Conservation (phyloP, 1,140 invertebrate species). For the Eueides isabella region DNA sequence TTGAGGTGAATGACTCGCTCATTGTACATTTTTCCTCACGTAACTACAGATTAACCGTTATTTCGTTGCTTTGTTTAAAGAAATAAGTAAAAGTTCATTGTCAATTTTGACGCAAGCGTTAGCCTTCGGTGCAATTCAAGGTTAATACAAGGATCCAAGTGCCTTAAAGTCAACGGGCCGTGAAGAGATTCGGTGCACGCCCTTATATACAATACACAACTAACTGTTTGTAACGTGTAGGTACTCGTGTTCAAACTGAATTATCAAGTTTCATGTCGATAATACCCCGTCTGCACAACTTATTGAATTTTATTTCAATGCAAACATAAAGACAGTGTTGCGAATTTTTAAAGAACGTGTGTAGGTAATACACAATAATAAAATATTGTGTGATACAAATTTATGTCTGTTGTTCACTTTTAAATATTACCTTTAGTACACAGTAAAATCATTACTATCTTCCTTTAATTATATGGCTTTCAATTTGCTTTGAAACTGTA, state of each 20-base stretch:
- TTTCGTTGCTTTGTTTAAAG: not conserved
- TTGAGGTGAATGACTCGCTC: not conserved
- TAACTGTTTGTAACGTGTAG: slow-evolving; percentile 6
- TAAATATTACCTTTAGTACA: too few relatives aligned
- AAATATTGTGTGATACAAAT: too few relatives aligned
- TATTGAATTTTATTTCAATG: not conserved
- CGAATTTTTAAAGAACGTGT: too few relatives aligned
- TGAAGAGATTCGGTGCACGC: slow-evolving; percentile 22
- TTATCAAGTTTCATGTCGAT: not conserved
- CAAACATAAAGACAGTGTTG: too few relatives aligned
- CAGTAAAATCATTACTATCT: too few relatives aligned
- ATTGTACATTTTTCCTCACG: not conserved
- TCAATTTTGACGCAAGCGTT: slow-evolving; percentile 2
- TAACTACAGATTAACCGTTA: not conserved
- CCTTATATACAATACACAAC: not conserved
- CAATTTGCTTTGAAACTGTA: too few relatives aligned
- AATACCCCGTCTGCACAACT: not conserved
- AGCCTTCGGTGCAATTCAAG: not conserved
- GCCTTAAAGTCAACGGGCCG: slow-evolving; percentile 10
- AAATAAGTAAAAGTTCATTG: not conserved
- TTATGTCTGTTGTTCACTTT: too few relatives aligned
- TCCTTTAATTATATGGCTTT: too few relatives aligned
- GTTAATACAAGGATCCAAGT: slow-evolving; percentile 18
- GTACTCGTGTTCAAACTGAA: not conserved
- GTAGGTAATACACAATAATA: too few relatives aligned